These are phyloP conservation scores for Beroe forskalii DNA, from an alignment of 37 sponge, comb jelly and placozoan genomes.

Conservation along the genomic window DNA sequence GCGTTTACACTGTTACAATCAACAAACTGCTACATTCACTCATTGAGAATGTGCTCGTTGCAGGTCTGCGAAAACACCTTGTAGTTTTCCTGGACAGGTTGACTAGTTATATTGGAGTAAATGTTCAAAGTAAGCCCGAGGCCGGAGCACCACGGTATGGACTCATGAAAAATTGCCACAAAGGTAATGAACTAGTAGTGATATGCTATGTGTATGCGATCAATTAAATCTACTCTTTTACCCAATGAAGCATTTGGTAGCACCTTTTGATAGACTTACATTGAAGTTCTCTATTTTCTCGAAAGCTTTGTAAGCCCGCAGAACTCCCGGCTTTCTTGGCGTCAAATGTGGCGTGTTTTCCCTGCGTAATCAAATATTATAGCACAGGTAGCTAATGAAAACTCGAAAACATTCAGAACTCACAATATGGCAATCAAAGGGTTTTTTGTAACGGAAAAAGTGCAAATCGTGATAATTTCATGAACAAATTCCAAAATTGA, in stretches of 20 bases:
- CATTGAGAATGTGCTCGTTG: conserved; percentile 5
- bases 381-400: background rate
- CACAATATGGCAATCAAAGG: background rate
- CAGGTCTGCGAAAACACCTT: background rate
- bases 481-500: too few relatives aligned
- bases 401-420: too few relatives aligned
- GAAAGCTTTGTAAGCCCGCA: background rate
- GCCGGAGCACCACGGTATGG: too few relatives aligned
- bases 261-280: too few relatives aligned
- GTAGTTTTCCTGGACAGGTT: background rate
- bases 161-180: background rate
- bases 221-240: background rate
- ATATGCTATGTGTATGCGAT: too few relatives aligned
- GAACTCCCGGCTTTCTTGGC: background rate
- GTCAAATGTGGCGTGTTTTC: conserved; percentile 9
- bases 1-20: too few relatives aligned
- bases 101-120: too few relatives aligned
- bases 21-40: too few relatives aligned
- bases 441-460: background rate
- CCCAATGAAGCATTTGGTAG: background rate
- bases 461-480: background rate
- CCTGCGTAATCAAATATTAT: background rate
- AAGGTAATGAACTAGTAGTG: background rate
- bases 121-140: too few relatives aligned
- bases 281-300: conserved; percentile 12